Percentiles rank a stretch among this genome's conserved stretches.
These are phyloP conservation scores for Pipistrellus pygmaeus DNA, from an alignment of 2,797 vertebrate species.

Conservation along the genomic window DNA sequence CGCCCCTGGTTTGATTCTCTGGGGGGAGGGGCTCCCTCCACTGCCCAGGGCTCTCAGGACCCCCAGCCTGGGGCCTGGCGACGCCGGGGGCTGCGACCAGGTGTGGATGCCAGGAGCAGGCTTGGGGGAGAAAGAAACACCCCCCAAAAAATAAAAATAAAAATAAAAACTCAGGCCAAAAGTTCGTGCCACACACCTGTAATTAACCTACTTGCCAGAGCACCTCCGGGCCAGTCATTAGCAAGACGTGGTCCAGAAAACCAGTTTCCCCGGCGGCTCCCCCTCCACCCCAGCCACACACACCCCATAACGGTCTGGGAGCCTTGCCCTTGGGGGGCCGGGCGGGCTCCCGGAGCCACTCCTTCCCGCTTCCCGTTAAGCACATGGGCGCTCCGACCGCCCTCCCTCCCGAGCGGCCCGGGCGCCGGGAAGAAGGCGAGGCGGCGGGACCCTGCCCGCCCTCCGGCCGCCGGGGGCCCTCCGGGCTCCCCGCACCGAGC, in stretches of 20 bases:
- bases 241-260: conserved; percentile 23
- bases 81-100: background rate
- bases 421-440: background rate
- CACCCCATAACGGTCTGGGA: conserved; percentile 78
- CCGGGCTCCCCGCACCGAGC: background rate
- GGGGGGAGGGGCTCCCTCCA: background rate
- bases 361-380: conserved; percentile 80
- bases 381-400: conserved; percentile 66
- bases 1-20: background rate
- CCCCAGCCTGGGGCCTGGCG: background rate
- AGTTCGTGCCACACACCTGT: conserved; percentile 41
- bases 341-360: background rate
- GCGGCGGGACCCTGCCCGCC: background rate
- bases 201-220: conserved; percentile 15
- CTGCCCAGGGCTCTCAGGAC: background rate
- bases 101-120: background rate
- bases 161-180: background rate
- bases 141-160: no score
- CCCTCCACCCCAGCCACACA: background rate
- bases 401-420: background rate
- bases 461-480: background rate
- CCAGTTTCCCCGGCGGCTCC: conserved; percentile 56
- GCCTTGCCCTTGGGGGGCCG: conserved; percentile 30
- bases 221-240: conserved; percentile 48
- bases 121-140: background rate